phyloP scores from a whole-genome alignment of 2,888 invertebrate species.

The Lasioglossum zephyrum region DNA sequence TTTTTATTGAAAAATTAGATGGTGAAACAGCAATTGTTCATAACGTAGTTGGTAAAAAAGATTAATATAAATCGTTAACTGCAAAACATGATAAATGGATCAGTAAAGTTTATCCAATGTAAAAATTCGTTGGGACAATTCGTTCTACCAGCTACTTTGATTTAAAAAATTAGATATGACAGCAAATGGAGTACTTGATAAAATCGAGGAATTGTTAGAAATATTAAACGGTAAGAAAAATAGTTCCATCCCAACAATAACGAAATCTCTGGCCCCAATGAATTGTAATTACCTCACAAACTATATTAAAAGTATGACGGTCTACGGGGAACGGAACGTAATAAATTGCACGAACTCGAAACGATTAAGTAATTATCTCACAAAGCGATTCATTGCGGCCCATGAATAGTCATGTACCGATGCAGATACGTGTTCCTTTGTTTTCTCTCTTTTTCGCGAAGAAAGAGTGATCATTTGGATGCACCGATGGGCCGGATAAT shows the following conservation, averaged over 20 bases:
- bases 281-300: background rate
- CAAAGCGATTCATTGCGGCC: slow-evolving; percentile 17
- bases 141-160: no score
- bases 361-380: slow-evolving; percentile 3
- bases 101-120: no score
- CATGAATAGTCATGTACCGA: background rate
- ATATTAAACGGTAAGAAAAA: background rate
- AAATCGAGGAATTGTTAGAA: background rate
- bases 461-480: slow-evolving; percentile 43
- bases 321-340: background rate
- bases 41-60: background rate
- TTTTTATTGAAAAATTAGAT: background rate
- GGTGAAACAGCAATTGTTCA: background rate
- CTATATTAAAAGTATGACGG: background rate
- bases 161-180: no score
- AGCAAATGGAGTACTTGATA: no score
- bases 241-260: background rate
- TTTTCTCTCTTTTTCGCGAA: background rate
- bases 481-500: slow-evolving; percentile 51
- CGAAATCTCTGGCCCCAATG: background rate
- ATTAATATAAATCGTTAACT: no score
- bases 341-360: background rate
- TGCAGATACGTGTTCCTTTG: background rate
- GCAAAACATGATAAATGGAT: no score
- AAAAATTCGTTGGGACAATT: no score